A percentile compares a stretch with the other conserved stretches of the same genome.
Conservation (phyloP, 2,888 invertebrate species). For the Tricholauxania praeusta region DNA sequence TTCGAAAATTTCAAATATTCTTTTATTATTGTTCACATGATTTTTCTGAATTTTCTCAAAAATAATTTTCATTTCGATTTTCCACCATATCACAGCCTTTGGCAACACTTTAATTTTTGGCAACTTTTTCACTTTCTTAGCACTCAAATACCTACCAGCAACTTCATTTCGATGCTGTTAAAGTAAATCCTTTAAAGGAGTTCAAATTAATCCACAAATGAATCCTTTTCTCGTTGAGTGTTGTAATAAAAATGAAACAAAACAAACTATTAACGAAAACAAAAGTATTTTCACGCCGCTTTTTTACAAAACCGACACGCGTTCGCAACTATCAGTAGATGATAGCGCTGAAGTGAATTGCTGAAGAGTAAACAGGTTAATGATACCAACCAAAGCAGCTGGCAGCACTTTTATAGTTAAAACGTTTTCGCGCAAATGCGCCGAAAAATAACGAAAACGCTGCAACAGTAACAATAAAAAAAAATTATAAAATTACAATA, state of each 20-base stretch:
- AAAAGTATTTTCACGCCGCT: constrained; percentile 28
- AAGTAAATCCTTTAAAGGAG: neutral
- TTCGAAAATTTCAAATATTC: constrained; percentile 39
- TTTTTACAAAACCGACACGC: constrained; percentile 46
- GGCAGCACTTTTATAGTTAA: constrained; percentile 66
- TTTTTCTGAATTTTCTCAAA: constrained; percentile 1
- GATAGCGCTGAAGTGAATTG: constrained; percentile 54
- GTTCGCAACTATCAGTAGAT: constrained; percentile 45
- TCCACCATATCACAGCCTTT: neutral
- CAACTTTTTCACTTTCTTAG: constrained; percentile 9
- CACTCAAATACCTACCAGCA: constrained; percentile 62
- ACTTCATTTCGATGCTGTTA: constrained; percentile 58
- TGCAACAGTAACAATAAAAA: constrained; percentile 15
- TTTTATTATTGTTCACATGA: constrained; percentile 19
- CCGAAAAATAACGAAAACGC: constrained; percentile 29
- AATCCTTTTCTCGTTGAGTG: constrained; percentile 10
- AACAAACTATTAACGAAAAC: constrained; percentile 49
- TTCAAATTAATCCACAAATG: constrained; percentile 33
- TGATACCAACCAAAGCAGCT: constrained; percentile 64
- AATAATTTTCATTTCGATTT: constrained; percentile 3
- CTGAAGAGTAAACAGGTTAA: constrained; percentile 67
- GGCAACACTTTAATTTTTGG: neutral
- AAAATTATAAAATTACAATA: constrained; percentile 11
- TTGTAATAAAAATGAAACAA: constrained; percentile 42
- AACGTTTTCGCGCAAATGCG: constrained; percentile 45